Conservation (phyloP, 2,113 vertebrate genomes). For the Nesoenas mayeri region DNA sequence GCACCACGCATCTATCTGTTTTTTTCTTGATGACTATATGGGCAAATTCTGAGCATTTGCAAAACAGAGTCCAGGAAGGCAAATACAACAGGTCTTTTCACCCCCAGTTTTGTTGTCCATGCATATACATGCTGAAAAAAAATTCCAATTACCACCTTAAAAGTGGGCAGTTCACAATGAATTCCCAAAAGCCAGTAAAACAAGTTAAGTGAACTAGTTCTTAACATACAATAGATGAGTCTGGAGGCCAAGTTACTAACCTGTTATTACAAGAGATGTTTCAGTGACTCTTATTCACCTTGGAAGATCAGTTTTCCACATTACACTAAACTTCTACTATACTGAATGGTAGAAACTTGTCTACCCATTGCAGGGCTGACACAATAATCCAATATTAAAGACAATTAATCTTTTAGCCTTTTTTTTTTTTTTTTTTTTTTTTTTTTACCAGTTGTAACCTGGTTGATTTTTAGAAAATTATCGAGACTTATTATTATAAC, state of each 20-base stretch:
- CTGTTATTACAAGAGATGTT: slow-evolving; percentile 7
- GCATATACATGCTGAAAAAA: neutral
- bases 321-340: neutral
- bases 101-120: neutral
- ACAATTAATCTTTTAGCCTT: neutral
- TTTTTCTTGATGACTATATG: neutral
- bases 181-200: slow-evolving; percentile 18
- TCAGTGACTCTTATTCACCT: neutral
- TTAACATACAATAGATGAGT: neutral
- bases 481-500: neutral
- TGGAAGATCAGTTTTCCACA: neutral
- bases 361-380: neutral
- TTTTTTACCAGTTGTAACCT: neutral
- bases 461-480: neutral
- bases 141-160: neutral
- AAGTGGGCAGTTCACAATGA: neutral
- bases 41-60: neutral
- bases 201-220: slow-evolving; percentile 17
- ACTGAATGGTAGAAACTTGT: neutral
- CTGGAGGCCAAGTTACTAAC: neutral
- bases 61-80: neutral
- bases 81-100: neutral
- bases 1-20: neutral
- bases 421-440: neutral
- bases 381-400: neutral